Evolutionary conservation across 1,140 invertebrate species (phyloP).

Genomic region (Nilaparvata lugens): DNA sequence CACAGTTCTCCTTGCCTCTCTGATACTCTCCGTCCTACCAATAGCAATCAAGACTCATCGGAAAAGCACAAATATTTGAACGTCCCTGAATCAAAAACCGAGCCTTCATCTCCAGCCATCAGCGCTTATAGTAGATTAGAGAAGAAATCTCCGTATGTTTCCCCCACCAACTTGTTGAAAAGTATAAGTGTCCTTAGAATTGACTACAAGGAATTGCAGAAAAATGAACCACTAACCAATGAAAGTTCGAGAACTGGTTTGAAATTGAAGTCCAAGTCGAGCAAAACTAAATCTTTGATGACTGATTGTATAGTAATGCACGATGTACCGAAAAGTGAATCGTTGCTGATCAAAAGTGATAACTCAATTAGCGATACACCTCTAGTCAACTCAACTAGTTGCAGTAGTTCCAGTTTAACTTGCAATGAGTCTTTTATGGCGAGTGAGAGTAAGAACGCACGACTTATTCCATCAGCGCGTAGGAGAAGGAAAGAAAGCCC

Average conservation of each 20-base stretch:
- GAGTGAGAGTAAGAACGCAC: not conserved
- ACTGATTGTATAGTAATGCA: slow-evolving; percentile 12
- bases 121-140: slow-evolving; percentile 12
- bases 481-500: not conserved
- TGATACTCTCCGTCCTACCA: not conserved
- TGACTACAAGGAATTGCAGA: slow-evolving; percentile 25
- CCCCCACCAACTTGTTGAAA: too few species aligned
- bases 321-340: slow-evolving; percentile 13
- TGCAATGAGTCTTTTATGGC: not conserved
- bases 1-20: slow-evolving; percentile 1
- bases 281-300: not conserved
- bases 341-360: slow-evolving; percentile 1
- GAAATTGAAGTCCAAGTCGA: not conserved
- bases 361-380: not conserved
- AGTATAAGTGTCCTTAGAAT: slow-evolving; percentile 28
- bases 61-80: too few species aligned
- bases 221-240: not conserved
- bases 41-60: not conserved
- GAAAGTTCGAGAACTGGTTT: slow-evolving; percentile 1
- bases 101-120: slow-evolving; percentile 6
- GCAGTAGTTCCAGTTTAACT: not conserved
- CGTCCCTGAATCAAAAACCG: slow-evolving; percentile 1
- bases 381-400: not conserved
- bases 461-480: not conserved
- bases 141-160: slow-evolving; percentile 24